These are phyloP conservation scores for Phyto melanocephala DNA, from an alignment of 2,888 invertebrate species.

Conservation along the genomic window DNA sequence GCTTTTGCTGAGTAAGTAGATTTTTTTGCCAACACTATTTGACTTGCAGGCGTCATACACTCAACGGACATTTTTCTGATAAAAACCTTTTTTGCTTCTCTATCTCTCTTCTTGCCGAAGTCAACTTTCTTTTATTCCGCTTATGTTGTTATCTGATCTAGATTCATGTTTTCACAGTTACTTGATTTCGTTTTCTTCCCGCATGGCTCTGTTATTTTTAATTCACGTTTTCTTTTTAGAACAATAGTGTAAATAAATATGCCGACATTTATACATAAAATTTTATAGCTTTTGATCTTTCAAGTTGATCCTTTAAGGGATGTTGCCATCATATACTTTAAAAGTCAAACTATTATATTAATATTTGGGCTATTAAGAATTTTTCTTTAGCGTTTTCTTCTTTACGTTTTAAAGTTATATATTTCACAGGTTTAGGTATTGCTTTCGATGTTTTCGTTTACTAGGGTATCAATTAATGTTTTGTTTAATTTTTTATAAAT, in stretches of 20 bases:
- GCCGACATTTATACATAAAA: background rate
- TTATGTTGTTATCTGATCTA: background rate
- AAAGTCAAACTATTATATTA: background rate
- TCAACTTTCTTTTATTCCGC: background rate
- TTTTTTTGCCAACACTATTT: constrained; percentile 59
- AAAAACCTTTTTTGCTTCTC: background rate
- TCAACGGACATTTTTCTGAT: constrained; percentile 73
- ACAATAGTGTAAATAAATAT: background rate
- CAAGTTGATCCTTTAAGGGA: background rate
- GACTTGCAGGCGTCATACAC: constrained; percentile 70
- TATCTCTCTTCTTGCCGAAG: background rate
- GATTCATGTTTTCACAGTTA: background rate
- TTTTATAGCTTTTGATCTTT: background rate
- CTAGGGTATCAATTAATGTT: constrained; percentile 43
- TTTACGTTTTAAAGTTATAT: constrained; percentile 62
- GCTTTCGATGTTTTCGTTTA: constrained; percentile 78
- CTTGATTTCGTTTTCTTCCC: background rate
- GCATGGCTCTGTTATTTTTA: background rate
- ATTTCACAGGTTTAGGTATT: constrained; percentile 76
- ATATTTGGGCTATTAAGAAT: background rate
- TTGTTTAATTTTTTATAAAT: constrained; percentile 15
- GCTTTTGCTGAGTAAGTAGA: constrained; percentile 43
- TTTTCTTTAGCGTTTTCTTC: constrained; percentile 8
- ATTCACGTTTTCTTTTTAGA: background rate
- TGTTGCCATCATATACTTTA: constrained; percentile 5